Conservation (phyloP, 2,888 invertebrate species). For the Dryococelus australis region DNA sequence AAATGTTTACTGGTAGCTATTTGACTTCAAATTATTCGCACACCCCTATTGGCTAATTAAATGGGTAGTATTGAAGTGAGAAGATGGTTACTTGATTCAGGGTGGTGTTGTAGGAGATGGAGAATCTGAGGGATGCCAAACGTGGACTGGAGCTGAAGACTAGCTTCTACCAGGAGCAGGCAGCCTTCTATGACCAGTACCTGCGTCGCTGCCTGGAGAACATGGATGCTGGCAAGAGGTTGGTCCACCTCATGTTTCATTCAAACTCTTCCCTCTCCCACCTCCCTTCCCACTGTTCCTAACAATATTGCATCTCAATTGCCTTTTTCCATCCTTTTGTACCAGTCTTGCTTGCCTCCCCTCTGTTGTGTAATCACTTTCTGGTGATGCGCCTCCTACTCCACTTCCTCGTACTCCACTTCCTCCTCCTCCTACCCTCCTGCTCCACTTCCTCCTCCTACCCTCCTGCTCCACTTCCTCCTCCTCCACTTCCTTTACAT, state of each 20-base stretch:
- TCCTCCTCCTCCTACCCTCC: too few relatives aligned
- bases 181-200: constrained; percentile 78
- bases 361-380: not conserved
- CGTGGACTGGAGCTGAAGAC: constrained; percentile 72
- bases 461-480: too few relatives aligned
- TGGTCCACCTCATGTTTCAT: constrained; percentile 43
- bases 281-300: too few relatives aligned
- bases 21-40: too few relatives aligned
- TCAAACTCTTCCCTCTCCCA: too few relatives aligned
- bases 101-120: constrained; percentile 62
- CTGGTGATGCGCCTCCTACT: not conserved
- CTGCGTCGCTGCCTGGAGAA: constrained; percentile 78
- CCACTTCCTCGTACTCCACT: too few relatives aligned
- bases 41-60: too few relatives aligned
- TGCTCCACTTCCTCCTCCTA: too few relatives aligned
- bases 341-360: not conserved
- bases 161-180: constrained; percentile 76
- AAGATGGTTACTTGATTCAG: too few relatives aligned
- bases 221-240: constrained; percentile 73
- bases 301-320: not conserved
- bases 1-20: too few relatives aligned
- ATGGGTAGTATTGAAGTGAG: too few relatives aligned
- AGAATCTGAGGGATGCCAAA: constrained; percentile 69
- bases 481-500: too few relatives aligned
- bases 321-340: not conserved